Percentiles rank a stretch among this genome's conserved stretches.
These are phyloP conservation scores for Semaprochilodus insignis DNA, from an alignment of 2,797 vertebrate genomes.

Conservation along the genomic window DNA sequence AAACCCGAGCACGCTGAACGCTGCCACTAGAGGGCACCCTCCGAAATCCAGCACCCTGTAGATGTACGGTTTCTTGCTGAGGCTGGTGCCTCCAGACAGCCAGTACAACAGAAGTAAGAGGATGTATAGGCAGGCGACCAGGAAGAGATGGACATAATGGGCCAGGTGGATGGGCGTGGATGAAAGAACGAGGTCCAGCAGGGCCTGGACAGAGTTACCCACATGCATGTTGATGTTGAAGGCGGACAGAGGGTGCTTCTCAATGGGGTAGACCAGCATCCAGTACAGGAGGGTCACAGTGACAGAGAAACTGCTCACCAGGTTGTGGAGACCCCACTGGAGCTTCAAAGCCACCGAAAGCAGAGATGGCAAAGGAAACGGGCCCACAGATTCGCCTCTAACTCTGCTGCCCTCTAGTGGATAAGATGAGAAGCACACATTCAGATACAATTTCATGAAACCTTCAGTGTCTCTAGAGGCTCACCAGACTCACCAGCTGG, in stretches of 20 bases:
- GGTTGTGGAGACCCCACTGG: slow-evolving; percentile 3
- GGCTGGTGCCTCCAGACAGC: slow-evolving; percentile 37
- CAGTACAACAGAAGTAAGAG: slow-evolving; percentile 43
- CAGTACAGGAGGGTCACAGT: slow-evolving; percentile 49
- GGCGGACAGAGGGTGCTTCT: neutral
- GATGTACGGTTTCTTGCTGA: slow-evolving; percentile 19
- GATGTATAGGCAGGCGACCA: slow-evolving; percentile 22
- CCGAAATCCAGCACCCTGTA: slow-evolving; percentile 36
- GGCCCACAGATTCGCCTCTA: neutral
- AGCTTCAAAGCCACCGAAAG: neutral
- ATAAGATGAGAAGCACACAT: neutral
- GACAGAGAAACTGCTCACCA: slow-evolving; percentile 32
- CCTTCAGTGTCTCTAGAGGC: neutral
- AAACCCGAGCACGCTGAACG: neutral
- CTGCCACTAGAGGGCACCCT: slow-evolving; percentile 18
- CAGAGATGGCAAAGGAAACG: neutral
- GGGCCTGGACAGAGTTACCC: neutral
- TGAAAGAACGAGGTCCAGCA: neutral
- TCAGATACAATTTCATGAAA: neutral
- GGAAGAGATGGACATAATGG: slow-evolving; percentile 42
- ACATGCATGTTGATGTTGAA: slow-evolving; percentile 42
- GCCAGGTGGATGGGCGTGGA: slow-evolving; percentile 36
- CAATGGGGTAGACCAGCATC: slow-evolving; percentile 29
- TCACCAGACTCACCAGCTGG: neutral
- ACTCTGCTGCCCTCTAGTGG: slow-evolving; percentile 11